phyloP scores from a whole-genome alignment of 2,888 invertebrate genomes.

The Cephus runcator region DNA sequence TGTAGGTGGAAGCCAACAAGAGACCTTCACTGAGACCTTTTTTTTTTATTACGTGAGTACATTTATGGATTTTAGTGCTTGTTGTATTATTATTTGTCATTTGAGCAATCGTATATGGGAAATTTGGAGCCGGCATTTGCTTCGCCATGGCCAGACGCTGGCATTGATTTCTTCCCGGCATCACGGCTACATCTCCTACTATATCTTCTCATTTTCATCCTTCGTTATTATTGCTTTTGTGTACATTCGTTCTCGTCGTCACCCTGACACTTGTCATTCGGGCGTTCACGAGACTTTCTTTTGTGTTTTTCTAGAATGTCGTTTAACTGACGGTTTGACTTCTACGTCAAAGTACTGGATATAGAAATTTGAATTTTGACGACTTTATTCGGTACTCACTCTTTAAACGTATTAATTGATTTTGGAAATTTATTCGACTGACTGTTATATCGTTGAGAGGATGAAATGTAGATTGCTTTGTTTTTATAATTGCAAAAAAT shows the following conservation, averaged over 20 bases:
- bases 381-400: not conserved
- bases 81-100: not conserved
- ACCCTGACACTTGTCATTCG: not conserved
- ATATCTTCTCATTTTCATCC: not conserved
- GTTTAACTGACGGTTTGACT: not conserved
- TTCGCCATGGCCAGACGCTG: constrained; percentile 42
- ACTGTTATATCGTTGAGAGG: not conserved
- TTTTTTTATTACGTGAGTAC: not conserved
- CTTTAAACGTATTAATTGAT: not conserved
- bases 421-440: not conserved
- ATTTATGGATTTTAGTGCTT: not conserved
- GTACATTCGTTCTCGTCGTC: not conserved
- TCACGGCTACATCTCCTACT: constrained; percentile 26
- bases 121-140: not conserved
- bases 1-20: not conserved
- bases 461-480: not conserved
- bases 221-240: not conserved
- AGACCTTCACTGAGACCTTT: not conserved
- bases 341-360: not conserved
- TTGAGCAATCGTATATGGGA: not conserved
- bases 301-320: not conserved
- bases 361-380: not conserved
- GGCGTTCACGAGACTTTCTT: not conserved
- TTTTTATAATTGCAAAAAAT: not conserved
- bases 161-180: constrained; percentile 51